Conservation (phyloP, 2,797 vertebrate genomes). For the Clarias laeviceps region DNA sequence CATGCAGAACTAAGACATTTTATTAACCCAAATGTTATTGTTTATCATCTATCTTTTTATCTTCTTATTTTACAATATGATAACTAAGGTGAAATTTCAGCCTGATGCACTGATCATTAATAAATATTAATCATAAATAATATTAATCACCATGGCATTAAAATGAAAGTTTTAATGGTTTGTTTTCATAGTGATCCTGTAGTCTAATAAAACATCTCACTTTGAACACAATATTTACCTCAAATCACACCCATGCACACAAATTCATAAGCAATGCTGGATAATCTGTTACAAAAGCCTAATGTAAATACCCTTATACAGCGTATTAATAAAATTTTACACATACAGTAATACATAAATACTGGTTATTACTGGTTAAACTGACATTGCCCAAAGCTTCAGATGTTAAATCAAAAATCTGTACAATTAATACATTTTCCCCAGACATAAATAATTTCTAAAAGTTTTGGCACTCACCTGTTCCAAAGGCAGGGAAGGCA, state of each 20-base stretch:
- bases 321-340: not conserved
- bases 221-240: not conserved
- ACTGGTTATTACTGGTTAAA: not conserved
- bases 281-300: not conserved
- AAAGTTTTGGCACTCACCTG: constrained; percentile 63
- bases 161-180: no score
- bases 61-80: no score
- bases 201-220: not conserved
- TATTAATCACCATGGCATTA: no score
- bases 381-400: not conserved
- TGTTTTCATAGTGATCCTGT: not conserved
- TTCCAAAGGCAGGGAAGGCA: constrained; percentile 74
- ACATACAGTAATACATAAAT: not conserved
- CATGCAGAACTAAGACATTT: no score
- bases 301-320: not conserved
- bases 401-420: not conserved
- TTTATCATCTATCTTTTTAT: no score
- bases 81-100: no score
- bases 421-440: not conserved
- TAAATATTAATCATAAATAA: no score
- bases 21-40: no score
- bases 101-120: no score
- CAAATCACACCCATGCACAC: not conserved
- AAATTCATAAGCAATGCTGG: not conserved
- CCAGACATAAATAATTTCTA: not conserved